Conservation (phyloP, 2,113 vertebrate species). For the Microcebus griseorufus region DNA sequence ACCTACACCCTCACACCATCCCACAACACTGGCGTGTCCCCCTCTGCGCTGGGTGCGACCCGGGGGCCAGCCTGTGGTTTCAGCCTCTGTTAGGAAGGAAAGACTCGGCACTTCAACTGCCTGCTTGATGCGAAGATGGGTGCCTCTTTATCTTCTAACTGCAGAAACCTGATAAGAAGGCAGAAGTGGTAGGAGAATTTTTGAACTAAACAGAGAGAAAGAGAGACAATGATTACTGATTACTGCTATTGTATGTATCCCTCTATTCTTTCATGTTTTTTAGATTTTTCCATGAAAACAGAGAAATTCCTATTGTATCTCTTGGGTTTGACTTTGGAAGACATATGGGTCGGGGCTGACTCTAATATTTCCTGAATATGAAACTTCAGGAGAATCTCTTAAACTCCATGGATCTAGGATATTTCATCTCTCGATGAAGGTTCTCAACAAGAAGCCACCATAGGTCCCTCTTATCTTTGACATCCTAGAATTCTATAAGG, state of each 20-base stretch:
- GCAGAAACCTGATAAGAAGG: conserved; percentile 25
- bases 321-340: not conserved
- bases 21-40: accelerated
- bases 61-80: not conserved
- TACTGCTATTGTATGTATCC: not conserved
- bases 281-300: not conserved
- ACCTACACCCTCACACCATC: accelerated
- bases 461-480: not conserved
- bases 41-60: not conserved
- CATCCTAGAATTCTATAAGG: not conserved
- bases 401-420: not conserved
- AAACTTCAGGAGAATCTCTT: not conserved
- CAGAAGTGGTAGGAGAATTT: not conserved
- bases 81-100: conserved; percentile 35
- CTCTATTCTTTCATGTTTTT: not conserved
- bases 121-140: not conserved
- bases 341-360: not conserved
- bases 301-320: not conserved
- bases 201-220: not conserved
- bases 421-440: not conserved
- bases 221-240: not conserved
- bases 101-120: not conserved
- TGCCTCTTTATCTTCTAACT: conserved; percentile 32
- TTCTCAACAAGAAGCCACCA: not conserved
- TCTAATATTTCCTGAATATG: not conserved